These are phyloP conservation scores for Drosophila anomalata DNA, from an alignment of 2,888 invertebrate genomes.

Conservation along the genomic window DNA sequence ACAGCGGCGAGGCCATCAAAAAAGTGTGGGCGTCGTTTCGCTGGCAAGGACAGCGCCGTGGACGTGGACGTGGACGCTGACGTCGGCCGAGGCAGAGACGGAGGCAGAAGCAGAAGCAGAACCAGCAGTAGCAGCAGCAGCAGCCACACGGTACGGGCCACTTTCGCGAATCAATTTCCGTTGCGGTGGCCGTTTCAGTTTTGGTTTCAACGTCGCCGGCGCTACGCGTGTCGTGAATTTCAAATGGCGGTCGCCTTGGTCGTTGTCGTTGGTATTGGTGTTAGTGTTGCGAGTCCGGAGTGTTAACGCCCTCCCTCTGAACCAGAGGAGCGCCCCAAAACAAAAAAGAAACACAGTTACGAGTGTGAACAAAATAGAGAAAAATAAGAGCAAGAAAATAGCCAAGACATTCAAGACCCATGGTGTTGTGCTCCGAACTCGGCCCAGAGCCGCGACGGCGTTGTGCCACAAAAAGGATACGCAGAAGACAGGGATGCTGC, in stretches of 20 bases:
- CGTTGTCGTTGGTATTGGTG: conserved; percentile 13
- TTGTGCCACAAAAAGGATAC: conserved; percentile 57
- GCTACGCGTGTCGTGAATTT: conserved; percentile 76
- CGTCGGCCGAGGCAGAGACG: conserved; percentile 32
- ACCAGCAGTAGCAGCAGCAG: conserved; percentile 31
- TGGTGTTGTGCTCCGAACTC: conserved; percentile 51
- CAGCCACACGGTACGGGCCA: conserved; percentile 41
- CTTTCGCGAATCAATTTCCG: conserved; percentile 78
- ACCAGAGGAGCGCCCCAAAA: conserved; percentile 10
- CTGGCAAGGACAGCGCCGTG: conserved; percentile 70
- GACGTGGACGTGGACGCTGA: conserved; percentile 32
- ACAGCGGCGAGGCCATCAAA: conserved; percentile 36
- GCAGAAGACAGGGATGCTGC: conserved; percentile 63
- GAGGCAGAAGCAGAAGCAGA: conserved; percentile 26
- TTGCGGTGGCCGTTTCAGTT: conserved; percentile 75
- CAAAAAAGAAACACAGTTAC: conserved; percentile 11
- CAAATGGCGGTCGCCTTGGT: conserved; percentile 59
- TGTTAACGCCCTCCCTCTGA: conserved; percentile 33
- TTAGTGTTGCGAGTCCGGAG: conserved; percentile 37
- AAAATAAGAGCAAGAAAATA: conserved; percentile 5
- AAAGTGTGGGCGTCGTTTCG: conserved; percentile 64
- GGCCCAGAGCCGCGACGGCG: conserved; percentile 42
- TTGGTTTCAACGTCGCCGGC: conserved; percentile 74
- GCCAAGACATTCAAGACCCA: conserved; percentile 28
- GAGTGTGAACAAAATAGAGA: conserved; percentile 20